Base-by-base conservation (phyloP, 2,888 invertebrate species). In the Schrankia costaestrigalis region DNA sequence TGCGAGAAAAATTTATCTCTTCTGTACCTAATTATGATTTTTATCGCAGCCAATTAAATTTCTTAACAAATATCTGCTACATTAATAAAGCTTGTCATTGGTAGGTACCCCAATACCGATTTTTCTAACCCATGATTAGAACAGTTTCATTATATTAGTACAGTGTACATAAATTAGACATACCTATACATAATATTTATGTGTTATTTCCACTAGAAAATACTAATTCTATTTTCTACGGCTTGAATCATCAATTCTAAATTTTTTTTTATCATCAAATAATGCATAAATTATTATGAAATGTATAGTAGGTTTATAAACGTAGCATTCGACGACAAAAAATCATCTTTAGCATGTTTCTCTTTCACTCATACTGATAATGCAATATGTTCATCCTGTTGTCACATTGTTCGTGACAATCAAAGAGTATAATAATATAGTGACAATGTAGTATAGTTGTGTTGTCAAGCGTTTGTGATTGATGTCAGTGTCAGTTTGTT, bases 371-470 rank as follows among this genome's bases (percentile, higher is more conserved):
- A 3, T 14, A 23, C 4, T 0, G 2, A 4, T 3, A 28, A 19
- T 13, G 2, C 1, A 0, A 19, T 45, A 21, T 15, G 8, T 8
- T 18, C 26, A 17, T 40, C 37, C 31, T 49, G 55, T 30, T 49
- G 38, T 41, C 38, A 39, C n/a, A 13, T 11, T 8, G 1, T 1
- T 10, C 22, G 15, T 10, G 19, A 19, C 17, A 3, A 18, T 26
- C 34, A n/a, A n/a, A n/a, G n/a, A n/a, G n/a, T n/a, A n/a, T n/a
- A 36, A 2, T 53, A 13, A 35, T 41, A 37, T 44, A 48, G 35
- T 14, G 19, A 11, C 9, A 40, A 33, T 22, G 23, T 10, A 11
- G 11, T 18, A 26, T 31, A 25, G 26, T 45, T 50, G 42, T 55
- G 38, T 33, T 43, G 36, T 34, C 38, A 24, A 21, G 18, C 10